A percentile compares a stretch with the other conserved stretches of the same genome.
These are phyloP conservation scores for Drosophila pachea DNA, from an alignment of 1,140 invertebrate genomes.

Conservation along the genomic window DNA sequence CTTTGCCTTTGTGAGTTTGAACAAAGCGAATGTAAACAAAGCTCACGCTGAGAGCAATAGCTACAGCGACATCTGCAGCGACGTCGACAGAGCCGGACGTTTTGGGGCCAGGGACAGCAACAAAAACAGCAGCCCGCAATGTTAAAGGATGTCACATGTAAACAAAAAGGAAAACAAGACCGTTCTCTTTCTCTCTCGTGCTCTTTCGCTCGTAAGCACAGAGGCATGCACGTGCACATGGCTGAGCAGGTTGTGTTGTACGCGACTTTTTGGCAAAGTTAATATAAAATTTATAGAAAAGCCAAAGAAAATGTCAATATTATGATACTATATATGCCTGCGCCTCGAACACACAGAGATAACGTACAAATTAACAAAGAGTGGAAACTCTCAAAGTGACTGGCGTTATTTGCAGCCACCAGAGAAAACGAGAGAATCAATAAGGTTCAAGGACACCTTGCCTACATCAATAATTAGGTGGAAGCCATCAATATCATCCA, in stretches of 20 bases:
- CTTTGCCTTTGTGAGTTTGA: slow-evolving; percentile 53
- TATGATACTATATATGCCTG: slow-evolving; percentile 25
- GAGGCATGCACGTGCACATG: not conserved
- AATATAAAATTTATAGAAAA: slow-evolving; percentile 74
- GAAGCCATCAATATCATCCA: slow-evolving; percentile 7
- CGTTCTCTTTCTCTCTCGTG: not conserved
- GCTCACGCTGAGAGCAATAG: slow-evolving; percentile 36
- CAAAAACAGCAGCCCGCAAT: slow-evolving; percentile 31
- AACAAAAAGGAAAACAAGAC: slow-evolving; percentile 40
- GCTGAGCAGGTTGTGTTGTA: slow-evolving; percentile 17
- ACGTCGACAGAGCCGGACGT: slow-evolving; percentile 51
- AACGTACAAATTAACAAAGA: slow-evolving; percentile 24
- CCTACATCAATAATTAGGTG: not conserved
- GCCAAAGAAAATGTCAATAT: slow-evolving; percentile 62
- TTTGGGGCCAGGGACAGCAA: slow-evolving; percentile 70
- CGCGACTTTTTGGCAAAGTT: slow-evolving; percentile 55
- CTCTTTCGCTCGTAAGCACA: not conserved
- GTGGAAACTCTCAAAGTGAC: slow-evolving; percentile 19
- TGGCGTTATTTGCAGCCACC: not conserved
- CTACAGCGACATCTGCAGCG: slow-evolving; percentile 31
- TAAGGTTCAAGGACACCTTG: slow-evolving; percentile 28
- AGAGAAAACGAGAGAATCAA: not conserved
- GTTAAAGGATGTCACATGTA: slow-evolving; percentile 68
- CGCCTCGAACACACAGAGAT: slow-evolving; percentile 24
- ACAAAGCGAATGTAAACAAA: slow-evolving; percentile 70